Evolutionary conservation across 2,113 vertebrate genomes (phyloP).

Genomic region (Oostethus manadensis): DNA sequence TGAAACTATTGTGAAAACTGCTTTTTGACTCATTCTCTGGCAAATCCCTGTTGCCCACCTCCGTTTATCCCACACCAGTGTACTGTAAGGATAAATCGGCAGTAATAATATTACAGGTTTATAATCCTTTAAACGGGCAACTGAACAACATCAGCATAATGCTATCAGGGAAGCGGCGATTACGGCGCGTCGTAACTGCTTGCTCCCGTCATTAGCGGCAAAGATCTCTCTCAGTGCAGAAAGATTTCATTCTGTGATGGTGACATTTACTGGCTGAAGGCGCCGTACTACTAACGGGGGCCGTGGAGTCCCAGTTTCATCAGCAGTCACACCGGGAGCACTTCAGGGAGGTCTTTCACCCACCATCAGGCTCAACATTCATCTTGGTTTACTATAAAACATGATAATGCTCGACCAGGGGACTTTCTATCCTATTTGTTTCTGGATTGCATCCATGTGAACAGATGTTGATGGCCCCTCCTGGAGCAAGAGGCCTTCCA

Average conservation of each 20-base stretch:
- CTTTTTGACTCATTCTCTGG: neutral
- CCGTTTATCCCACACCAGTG: conserved; percentile 7
- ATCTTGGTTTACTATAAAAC: conserved; percentile 26
- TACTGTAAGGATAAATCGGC: conserved; percentile 22
- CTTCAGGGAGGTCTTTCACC: conserved; percentile 45
- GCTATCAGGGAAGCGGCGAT: conserved; percentile 2
- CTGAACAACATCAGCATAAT: conserved; percentile 1
- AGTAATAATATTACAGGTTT: conserved; percentile 7
- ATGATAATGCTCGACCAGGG: conserved; percentile 8
- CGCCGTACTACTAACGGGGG: conserved; percentile 35
- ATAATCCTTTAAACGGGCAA: conserved; percentile 19
- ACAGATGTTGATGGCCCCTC: conserved; percentile 49
- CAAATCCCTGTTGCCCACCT: neutral
- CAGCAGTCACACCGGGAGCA: conserved; percentile 28
- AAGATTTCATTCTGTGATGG: conserved; percentile 17
- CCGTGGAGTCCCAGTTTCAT: conserved; percentile 56
- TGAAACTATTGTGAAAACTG: neutral
- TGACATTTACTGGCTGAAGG: conserved; percentile 53
- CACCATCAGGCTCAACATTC: conserved; percentile 13
- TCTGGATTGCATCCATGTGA: conserved; percentile 48
- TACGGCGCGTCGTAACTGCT: neutral
- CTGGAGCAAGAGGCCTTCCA: conserved; percentile 27
- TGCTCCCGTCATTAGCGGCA: conserved; percentile 13
- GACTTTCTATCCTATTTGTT: conserved; percentile 42
- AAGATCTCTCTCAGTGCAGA: too few relatives aligned